phyloP scores from a whole-genome alignment of 2,797 vertebrate species.

The Ibycter americanus region DNA sequence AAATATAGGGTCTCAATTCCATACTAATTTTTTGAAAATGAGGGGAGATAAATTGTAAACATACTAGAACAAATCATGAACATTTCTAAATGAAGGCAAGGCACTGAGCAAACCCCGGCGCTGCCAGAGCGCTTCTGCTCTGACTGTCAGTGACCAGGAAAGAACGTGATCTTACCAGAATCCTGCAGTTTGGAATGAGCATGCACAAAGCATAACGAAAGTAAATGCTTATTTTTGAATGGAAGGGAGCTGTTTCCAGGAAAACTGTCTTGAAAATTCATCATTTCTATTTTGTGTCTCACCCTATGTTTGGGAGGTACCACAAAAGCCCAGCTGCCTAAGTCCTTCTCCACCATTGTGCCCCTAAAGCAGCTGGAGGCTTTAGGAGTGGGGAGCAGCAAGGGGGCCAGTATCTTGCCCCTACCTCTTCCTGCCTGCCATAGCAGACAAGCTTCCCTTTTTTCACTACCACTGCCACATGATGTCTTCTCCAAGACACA shows the following conservation, averaged over 20 bases:
- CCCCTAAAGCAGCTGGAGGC: not conserved
- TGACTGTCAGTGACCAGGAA: not conserved
- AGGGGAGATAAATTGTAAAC: not conserved
- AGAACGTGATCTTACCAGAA: rapidly evolving
- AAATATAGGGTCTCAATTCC: not conserved
- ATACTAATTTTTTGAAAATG: not conserved
- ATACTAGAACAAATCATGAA: not conserved
- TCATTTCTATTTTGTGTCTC: not conserved
- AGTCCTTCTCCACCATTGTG: not conserved
- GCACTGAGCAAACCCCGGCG: not conserved
- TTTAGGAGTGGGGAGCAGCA: not conserved
- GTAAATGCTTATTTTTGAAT: not conserved
- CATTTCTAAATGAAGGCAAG: not conserved
- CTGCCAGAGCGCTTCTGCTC: not conserved
- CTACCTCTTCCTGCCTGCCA: not conserved
- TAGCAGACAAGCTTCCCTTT: not conserved
- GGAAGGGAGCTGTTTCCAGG: not conserved
- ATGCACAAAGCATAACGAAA: not conserved
- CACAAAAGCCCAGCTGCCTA: not conserved
- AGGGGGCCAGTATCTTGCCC: not conserved
- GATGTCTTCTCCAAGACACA: not conserved
- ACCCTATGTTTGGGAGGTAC: not conserved
- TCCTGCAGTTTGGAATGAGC: rapidly evolving
- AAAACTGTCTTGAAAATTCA: not conserved
- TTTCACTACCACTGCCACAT: not conserved